Conservation (phyloP, 2,888 invertebrate genomes). For the Drosophila paucipuncta region DNA sequence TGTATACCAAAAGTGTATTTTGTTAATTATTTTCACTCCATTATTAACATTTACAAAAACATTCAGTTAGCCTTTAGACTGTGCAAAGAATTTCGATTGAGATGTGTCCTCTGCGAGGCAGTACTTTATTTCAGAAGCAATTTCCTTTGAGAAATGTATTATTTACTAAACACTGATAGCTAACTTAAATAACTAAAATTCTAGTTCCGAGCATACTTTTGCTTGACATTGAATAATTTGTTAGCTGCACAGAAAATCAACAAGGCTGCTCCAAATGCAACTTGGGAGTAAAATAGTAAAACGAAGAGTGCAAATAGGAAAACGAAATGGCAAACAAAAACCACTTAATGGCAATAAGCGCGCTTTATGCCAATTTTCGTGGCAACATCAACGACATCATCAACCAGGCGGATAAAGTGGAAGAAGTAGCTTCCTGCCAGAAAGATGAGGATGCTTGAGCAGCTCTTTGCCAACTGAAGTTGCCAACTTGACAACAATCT, state of each 20-base stretch:
- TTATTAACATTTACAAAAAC: background rate
- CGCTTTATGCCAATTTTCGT: slow-evolving; percentile 75
- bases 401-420: background rate
- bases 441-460: background rate
- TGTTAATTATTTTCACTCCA: background rate
- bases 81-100: background rate
- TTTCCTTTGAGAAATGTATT: background rate
- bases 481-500: slow-evolving; percentile 36
- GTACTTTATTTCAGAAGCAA: background rate
- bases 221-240: background rate
- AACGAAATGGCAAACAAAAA: slow-evolving; percentile 71
- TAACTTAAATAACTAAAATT: too few species aligned
- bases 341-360: slow-evolving; percentile 70
- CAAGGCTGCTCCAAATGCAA: slow-evolving; percentile 22
- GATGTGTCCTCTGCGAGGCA: background rate
- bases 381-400: slow-evolving; percentile 24
- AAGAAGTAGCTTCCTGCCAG: background rate
- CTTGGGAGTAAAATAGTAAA: slow-evolving; percentile 14
- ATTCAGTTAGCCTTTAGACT: background rate
- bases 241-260: slow-evolving; percentile 1
- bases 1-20: background rate
- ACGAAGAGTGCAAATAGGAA: slow-evolving; percentile 30
- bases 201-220: background rate
- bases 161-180: background rate
- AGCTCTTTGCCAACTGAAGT: slow-evolving; percentile 12